A percentile compares a stretch with the other conserved stretches of the same genome.
Conservation (phyloP, 2,888 invertebrate species). For the Leistus spinibarbis region DNA sequence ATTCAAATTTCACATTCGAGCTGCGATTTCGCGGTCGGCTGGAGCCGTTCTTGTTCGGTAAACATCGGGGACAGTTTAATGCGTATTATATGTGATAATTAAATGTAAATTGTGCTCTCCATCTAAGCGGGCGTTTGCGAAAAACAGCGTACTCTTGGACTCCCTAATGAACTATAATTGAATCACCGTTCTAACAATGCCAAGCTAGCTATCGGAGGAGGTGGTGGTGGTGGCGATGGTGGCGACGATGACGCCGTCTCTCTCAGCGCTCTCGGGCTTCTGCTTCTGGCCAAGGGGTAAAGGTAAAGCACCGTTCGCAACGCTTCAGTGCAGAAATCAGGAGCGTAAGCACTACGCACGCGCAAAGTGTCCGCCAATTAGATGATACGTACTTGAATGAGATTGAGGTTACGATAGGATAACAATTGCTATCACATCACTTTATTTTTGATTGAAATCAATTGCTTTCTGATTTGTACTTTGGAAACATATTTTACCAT, state of each 20-base stretch:
- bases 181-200: conserved; percentile 56
- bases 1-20: conserved; percentile 52
- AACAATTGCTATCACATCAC: not conserved
- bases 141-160: conserved; percentile 57
- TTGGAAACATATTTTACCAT: not conserved
- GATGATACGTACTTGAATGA: not conserved
- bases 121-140: conserved; percentile 57
- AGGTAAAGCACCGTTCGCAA: not conserved
- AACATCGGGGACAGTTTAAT: conserved; percentile 49
- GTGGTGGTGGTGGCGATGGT: too few relatives aligned
- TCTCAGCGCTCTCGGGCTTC: conserved; percentile 15
- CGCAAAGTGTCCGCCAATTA: not conserved
- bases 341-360: not conserved
- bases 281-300: not conserved
- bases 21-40: conserved; percentile 55
- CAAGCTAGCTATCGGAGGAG: conserved; percentile 42
- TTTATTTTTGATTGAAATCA: not conserved
- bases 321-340: not conserved
- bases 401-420: not conserved
- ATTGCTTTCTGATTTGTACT: not conserved
- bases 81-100: conserved; percentile 60
- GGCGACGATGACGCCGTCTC: too few relatives aligned
- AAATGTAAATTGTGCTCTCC: conserved; percentile 58
- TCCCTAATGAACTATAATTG: conserved; percentile 55
- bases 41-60: conserved; percentile 51